Base-by-base conservation (phyloP, 30 jellyfish, hydroid and myxozoan genomes). In the Aurelia aurita region DNA sequence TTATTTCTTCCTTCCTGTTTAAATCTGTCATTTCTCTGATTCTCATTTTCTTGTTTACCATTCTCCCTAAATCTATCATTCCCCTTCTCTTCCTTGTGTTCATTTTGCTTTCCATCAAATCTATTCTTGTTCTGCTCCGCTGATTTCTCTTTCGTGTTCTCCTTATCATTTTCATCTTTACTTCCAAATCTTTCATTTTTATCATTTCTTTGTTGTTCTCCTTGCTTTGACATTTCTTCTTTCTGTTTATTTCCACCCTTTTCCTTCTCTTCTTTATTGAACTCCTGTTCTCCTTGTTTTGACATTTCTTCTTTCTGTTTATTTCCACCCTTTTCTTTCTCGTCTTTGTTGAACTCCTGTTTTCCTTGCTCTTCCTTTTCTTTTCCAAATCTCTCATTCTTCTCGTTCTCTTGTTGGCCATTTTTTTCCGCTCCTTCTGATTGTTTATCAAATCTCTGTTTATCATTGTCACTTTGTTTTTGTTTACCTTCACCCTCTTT, bases 51-150 rank as follows among this genome's bases (percentile, higher is more conserved):
- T 32, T 75, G 74, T 27, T 75, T 53, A 23, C 35, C 47, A n/a
- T 71, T 80, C 18, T 67, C 82, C 31, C 67, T 77, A 28, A 47
- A 28, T 29, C 57, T 77, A 54, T 20, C 28, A 46, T 18, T 18
- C 14, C 45, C 80, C 53, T 43, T 69, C 57, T 39, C 89, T 21
- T 87, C 76, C 64, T 87, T 69, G 73, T 39, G 61, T 28, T 26
- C 45, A 11, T 62, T 61, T 58, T 20, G 61, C 32, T 74, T 57
- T 22, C 63, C 53, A 51, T n/a, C 82, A 57, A 44, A 31, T 75
- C 47, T 5, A 5, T 21, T 31, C 3, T 58, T 55, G 15, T 46
- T 23, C 4, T 45, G 26, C n/a, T 75, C 58, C 10, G 28, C 22
- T 62, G 64, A 12, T 13, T 70, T 79, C 62, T 79, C 73, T 3